phyloP scores from a whole-genome alignment of 2,888 invertebrate genomes.

The Sericinus montela region DNA sequence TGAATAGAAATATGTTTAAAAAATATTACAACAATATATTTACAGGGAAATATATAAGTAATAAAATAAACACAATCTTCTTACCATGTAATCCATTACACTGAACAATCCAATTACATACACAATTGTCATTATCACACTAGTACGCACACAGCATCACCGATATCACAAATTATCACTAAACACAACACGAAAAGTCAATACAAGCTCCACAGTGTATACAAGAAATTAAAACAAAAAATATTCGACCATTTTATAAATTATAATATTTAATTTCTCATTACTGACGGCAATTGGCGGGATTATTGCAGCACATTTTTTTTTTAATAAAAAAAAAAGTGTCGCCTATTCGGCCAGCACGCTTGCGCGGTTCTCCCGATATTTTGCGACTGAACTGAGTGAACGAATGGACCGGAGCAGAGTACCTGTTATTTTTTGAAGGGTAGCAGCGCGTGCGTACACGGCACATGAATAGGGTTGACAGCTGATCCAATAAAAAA shows the following conservation, averaged over 20 bases:
- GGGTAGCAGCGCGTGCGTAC: conserved; percentile 38
- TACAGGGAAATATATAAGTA: no score
- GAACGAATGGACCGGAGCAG: conserved; percentile 33
- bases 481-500: not conserved
- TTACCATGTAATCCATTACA: conserved; percentile 60
- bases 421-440: conserved; percentile 34
- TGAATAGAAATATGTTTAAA: no score
- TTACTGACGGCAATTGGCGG: conserved; percentile 30
- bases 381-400: conserved; percentile 67
- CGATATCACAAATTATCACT: conserved; percentile 62
- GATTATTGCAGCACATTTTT: conserved; percentile 36
- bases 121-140: conserved; percentile 67
- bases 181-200: conserved; percentile 66
- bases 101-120: conserved; percentile 67
- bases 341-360: conserved; percentile 41
- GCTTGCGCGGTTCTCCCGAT: conserved; percentile 52
- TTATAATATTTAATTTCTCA: conserved; percentile 36
- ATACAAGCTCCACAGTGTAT: conserved; percentile 47
- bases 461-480: conserved; percentile 21
- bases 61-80: conserved; percentile 17
- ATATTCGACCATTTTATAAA: conserved; percentile 17
- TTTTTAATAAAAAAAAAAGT: conserved; percentile 32
- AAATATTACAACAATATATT: no score
- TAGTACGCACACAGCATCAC: conserved; percentile 66
- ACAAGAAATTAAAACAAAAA: conserved; percentile 34